These are phyloP conservation scores for Melozone crissalis DNA, from an alignment of 2,113 vertebrate species.

Conservation along the genomic window DNA sequence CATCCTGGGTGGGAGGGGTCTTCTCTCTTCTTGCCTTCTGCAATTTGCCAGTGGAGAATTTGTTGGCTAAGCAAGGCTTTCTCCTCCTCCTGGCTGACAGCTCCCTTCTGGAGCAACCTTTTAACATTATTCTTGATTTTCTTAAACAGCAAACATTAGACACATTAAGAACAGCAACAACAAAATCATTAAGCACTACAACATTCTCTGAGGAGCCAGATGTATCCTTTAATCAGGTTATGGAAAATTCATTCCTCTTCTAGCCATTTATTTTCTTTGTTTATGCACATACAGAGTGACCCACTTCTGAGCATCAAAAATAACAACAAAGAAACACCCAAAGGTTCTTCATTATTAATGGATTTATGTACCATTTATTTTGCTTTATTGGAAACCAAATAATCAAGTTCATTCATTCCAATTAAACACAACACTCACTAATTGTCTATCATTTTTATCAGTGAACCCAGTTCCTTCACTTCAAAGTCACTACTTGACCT, in stretches of 20 bases:
- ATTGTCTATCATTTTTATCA: constrained; percentile 54
- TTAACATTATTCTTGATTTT: constrained; percentile 78
- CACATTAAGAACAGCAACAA: constrained; percentile 77
- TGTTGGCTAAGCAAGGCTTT: background rate
- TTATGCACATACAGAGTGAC: constrained; percentile 64
- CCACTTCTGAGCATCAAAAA: constrained; percentile 72
- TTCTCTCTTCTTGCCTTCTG: background rate
- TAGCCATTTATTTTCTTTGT: constrained; percentile 75
- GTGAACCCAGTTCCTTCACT: background rate
- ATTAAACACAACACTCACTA: constrained; percentile 62
- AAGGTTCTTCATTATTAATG: constrained; percentile 62
- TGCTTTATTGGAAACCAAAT: constrained; percentile 68
- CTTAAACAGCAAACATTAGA: constrained; percentile 78
- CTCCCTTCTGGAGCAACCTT: constrained; percentile 63
- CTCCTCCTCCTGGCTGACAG: background rate
- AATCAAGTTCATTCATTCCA: constrained; percentile 58
- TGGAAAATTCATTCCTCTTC: constrained; percentile 73
- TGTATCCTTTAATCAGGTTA: constrained; percentile 75
- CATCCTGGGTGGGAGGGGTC: background rate
- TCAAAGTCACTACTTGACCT: constrained; percentile 31
- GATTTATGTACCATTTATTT: constrained; percentile 68
- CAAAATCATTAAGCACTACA: constrained; percentile 76
- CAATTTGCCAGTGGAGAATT: background rate
- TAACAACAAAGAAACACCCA: constrained; percentile 58
- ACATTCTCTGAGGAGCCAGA: constrained; percentile 73